Percentiles rank a stretch among this genome's conserved stretches.
Conservation (phyloP, 2,113 vertebrate species). For the Phasianus colchicus region DNA sequence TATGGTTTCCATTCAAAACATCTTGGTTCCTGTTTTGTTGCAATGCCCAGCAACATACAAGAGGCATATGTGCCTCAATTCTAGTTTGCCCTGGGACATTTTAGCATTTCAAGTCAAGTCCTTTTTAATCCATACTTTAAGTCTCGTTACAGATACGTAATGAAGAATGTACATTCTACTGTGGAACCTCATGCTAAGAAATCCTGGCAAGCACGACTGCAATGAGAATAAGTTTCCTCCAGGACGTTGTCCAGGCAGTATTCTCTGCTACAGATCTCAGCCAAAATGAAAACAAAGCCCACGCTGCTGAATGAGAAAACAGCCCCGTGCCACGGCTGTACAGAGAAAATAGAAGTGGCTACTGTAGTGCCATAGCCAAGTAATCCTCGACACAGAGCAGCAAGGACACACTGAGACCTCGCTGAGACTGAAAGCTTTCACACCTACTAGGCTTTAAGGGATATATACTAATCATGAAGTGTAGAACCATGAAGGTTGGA, state of each 20-base stretch:
- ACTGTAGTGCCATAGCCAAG: neutral
- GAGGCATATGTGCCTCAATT: neutral
- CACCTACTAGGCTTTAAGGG: neutral
- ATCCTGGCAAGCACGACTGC: neutral
- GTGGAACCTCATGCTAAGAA: neutral
- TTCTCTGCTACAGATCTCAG: neutral
- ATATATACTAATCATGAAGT: neutral
- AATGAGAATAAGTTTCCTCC: neutral
- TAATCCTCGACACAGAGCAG: neutral
- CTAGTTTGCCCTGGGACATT: neutral
- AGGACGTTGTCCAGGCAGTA: neutral
- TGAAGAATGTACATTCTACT: neutral
- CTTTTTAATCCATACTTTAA: neutral
- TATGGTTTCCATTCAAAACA: neutral
- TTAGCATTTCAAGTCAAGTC: neutral
- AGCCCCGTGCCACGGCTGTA: neutral
- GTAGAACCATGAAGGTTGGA: too few relatives aligned
- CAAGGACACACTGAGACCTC: neutral
- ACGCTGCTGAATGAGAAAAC: neutral
- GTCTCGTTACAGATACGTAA: neutral
- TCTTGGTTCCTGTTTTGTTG: neutral
- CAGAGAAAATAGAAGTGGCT: neutral
- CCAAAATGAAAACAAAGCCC: neutral
- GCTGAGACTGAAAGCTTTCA: neutral
- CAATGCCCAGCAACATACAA: neutral